phyloP scores from a whole-genome alignment of 2,113 vertebrate species.

The Plecotus auritus region DNA sequence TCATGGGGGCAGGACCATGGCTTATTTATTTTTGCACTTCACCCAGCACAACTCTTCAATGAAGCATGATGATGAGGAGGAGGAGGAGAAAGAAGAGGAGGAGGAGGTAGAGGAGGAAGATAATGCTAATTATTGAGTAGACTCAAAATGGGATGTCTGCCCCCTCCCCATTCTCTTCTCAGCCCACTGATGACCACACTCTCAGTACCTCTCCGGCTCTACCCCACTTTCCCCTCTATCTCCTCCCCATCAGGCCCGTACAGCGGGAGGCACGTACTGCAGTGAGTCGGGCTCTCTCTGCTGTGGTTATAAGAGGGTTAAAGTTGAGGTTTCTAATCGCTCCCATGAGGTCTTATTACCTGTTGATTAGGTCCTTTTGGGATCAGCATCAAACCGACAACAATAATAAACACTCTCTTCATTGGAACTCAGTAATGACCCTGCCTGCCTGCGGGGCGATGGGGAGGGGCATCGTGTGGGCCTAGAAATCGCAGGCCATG shows the following conservation, averaged over 20 bases:
- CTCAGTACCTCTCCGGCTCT: not conserved
- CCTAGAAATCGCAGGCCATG: not conserved
- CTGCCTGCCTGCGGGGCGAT: constrained; percentile 36
- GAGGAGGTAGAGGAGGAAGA: not conserved
- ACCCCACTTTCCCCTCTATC: fast-evolving
- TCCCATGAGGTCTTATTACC: constrained; percentile 93
- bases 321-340: constrained; percentile 90
- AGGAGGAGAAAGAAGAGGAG: not conserved
- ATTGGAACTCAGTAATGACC: constrained; percentile 71
- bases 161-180: not conserved
- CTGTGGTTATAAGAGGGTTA: constrained; percentile 86
- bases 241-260: too few species aligned
- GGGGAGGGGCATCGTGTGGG: not conserved
- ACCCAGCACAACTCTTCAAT: not conserved
- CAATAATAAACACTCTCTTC: constrained; percentile 88
- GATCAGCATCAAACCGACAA: constrained; percentile 88
- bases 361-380: constrained; percentile 93
- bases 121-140: not conserved
- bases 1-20: not conserved
- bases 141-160: not conserved
- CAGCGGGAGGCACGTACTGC: not conserved
- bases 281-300: not conserved
- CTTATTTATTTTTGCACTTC: not conserved
- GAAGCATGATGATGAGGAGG: too few species aligned
- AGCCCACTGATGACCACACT: not conserved